Evolutionary conservation across 2,888 invertebrate genomes (phyloP).

Genomic region (Frankliniella fusca): DNA sequence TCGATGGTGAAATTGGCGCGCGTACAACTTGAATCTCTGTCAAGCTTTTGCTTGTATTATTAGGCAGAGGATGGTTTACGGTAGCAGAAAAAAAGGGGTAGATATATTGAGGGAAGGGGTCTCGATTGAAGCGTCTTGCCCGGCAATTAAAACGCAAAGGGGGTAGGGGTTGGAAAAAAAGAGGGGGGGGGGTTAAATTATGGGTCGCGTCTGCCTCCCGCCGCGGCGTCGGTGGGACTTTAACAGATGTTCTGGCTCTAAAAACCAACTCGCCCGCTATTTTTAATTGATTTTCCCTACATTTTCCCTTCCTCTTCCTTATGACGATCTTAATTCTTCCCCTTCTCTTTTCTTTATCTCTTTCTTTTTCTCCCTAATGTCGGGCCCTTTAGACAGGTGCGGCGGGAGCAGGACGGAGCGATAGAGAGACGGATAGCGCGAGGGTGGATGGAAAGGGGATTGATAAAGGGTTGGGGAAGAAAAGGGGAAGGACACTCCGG

Average conservation of each 20-base stretch:
- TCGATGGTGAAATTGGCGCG: too few species aligned
- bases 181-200: not conserved
- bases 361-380: too few species aligned
- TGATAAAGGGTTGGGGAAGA: too few species aligned
- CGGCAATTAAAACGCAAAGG: not conserved
- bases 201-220: not conserved
- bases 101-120: not conserved
- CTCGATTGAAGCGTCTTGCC: not conserved
- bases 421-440: too few species aligned
- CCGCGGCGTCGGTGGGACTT: not conserved
- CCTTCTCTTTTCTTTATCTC: not conserved
- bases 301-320: not conserved
- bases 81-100: not conserved
- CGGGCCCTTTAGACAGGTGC: too few species aligned
- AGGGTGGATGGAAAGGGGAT: too few species aligned
- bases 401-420: too few species aligned
- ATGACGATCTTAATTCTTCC: not conserved
- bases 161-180: not conserved
- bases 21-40: too few species aligned
- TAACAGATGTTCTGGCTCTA: conserved; percentile 12
- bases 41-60: too few species aligned
- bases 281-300: not conserved
- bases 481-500: too few species aligned
- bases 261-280: not conserved
- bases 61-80: not conserved